Evolutionary conservation across 2,797 vertebrate genomes (phyloP).

Genomic region (Dromococcyx pavoninus): DNA sequence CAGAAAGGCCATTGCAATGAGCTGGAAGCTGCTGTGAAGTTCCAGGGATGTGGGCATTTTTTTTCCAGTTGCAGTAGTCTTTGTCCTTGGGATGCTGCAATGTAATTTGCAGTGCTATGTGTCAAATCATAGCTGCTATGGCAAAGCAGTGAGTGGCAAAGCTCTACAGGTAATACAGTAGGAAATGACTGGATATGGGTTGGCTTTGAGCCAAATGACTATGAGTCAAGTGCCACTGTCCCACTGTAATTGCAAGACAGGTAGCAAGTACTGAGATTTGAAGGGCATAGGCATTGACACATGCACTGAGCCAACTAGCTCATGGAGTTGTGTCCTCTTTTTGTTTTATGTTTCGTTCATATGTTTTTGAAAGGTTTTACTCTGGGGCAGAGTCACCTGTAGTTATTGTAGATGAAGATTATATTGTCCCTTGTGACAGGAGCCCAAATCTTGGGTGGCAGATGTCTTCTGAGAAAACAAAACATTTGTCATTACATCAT

Average conservation of each 20-base stretch:
- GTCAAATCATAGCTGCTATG: neutral
- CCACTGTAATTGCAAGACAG: neutral
- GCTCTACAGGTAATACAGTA: neutral
- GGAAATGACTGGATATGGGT: neutral
- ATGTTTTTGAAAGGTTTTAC: neutral
- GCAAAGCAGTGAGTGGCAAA: neutral
- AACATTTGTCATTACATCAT: neutral
- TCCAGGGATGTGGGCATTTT: neutral
- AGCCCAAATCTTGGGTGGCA: neutral
- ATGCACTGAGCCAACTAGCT: neutral
- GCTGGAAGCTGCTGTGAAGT: neutral
- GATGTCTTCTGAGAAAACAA: neutral
- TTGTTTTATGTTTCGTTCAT: neutral
- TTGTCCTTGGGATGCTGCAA: rapidly evolving
- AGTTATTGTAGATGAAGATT: neutral
- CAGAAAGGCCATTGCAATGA: neutral
- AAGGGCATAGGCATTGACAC: neutral
- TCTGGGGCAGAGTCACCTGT: neutral
- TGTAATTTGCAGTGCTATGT: neutral
- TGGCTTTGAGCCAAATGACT: too few relatives aligned
- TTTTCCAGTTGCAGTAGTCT: neutral
- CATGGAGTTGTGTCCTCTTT: neutral
- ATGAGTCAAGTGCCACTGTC: neutral
- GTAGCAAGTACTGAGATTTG: neutral
- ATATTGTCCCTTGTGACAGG: neutral